phyloP scores from a whole-genome alignment of 2,113 vertebrate genomes.

The Natator depressus region DNA sequence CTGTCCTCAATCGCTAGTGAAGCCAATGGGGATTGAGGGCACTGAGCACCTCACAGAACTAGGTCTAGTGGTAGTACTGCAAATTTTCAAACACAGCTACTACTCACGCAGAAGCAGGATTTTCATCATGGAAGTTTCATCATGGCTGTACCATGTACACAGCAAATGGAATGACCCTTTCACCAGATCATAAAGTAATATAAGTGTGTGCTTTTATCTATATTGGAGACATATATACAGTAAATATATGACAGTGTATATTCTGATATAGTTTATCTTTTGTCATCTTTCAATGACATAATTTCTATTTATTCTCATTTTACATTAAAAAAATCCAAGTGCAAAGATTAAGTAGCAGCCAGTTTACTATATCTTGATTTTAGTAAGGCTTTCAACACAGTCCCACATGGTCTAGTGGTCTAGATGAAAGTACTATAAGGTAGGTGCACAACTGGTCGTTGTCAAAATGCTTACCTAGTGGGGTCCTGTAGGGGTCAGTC shows the following conservation, averaged over 20 bases:
- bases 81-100: not conserved
- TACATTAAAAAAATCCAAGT: not conserved
- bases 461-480: not conserved
- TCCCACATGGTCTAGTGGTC: not conserved
- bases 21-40: not conserved
- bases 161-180: not conserved
- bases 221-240: not conserved
- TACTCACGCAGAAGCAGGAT: not conserved
- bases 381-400: not conserved
- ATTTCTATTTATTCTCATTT: not conserved
- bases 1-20: not conserved
- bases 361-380: not conserved
- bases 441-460: not conserved
- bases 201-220: not conserved
- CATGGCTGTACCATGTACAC: not conserved
- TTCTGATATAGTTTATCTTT: not conserved
- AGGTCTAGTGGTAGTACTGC: not conserved
- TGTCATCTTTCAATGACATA: not conserved
- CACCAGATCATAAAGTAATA: not conserved
- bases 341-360: slow-evolving; percentile 6
- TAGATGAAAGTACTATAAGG: not conserved
- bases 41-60: not conserved
- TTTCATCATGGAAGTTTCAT: not conserved
- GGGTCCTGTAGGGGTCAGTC: not conserved
- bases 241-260: not conserved